Percentiles rank a stretch among this genome's conserved stretches.
Conservation (phyloP, 1,140 invertebrate species). For the Oedothorax gibbosus region DNA sequence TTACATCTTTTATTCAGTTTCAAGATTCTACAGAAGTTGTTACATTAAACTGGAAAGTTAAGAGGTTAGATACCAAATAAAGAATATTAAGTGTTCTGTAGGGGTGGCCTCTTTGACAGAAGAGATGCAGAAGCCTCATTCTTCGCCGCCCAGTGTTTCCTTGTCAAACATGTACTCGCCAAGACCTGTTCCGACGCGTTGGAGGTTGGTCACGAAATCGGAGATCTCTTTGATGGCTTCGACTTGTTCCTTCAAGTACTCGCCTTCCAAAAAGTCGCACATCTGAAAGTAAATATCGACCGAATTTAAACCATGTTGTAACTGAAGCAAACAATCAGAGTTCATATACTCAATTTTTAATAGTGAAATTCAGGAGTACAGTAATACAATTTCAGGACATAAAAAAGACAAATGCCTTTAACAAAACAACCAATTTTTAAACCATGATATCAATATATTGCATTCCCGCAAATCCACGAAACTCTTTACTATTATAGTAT, state of each 20-base stretch:
- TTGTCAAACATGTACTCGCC: conserved; percentile 77
- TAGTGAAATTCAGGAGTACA: background rate
- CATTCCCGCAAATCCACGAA: background rate
- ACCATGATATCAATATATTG: background rate
- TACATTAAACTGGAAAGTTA: background rate
- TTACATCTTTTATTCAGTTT: conserved; percentile 2
- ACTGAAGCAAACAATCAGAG: background rate
- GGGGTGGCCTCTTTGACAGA: background rate
- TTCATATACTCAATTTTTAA: background rate
- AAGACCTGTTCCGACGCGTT: conserved; percentile 74
- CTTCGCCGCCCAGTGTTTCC: conserved; percentile 65
- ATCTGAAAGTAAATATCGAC: conserved; percentile 66
- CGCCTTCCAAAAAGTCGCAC: conserved; percentile 73
- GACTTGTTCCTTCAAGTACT: conserved; percentile 75
- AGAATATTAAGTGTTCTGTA: background rate
- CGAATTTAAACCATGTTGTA: background rate
- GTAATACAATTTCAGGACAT: background rate
- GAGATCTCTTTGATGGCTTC: conserved; percentile 75
- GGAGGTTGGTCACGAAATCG: conserved; percentile 74
- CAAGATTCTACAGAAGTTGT: conserved; percentile 8
- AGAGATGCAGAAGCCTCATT: conserved; percentile 3
- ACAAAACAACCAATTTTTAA: background rate
- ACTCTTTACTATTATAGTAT: too few species aligned
- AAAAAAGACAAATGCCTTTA: background rate
- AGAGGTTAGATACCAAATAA: background rate